Conservation (phyloP, 2,113 vertebrate genomes). For the Hemiscyllium ocellatum region DNA sequence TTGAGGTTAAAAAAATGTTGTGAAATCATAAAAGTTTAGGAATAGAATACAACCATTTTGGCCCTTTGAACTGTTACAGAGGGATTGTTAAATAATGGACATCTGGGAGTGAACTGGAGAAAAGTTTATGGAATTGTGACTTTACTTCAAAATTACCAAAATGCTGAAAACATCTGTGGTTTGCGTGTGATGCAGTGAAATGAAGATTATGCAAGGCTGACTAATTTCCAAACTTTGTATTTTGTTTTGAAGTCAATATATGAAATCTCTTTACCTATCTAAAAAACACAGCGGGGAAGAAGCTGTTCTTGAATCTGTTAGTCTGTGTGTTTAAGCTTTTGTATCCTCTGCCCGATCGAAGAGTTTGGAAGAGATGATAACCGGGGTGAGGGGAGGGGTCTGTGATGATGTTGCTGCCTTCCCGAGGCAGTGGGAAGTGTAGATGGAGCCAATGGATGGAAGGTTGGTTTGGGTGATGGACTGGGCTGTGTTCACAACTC, state of each 20-base stretch:
- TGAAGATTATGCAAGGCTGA: background rate
- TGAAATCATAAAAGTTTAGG: background rate
- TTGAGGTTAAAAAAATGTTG: background rate
- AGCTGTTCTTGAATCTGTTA: no score
- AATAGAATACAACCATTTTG: background rate
- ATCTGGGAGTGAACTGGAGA: background rate
- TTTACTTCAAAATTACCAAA: background rate
- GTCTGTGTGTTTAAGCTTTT: no score
- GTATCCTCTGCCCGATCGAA: no score
- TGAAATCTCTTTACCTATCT: background rate
- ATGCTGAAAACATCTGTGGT: background rate
- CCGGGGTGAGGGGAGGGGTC: no score
- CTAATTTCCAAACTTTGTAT: background rate
- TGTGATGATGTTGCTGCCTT: no score
- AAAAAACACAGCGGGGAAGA: no score
- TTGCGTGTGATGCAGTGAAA: background rate
- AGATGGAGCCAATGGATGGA: no score
- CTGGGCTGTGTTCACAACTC: no score
- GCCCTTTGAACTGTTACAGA: background rate
- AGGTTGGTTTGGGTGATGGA: no score
- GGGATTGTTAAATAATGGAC: background rate
- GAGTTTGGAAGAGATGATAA: no score
- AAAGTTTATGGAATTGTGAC: background rate
- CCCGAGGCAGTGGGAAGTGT: no score
- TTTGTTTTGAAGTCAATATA: background rate